Conservation (phyloP, 2,888 invertebrate genomes). For the Drosophila recens region DNA sequence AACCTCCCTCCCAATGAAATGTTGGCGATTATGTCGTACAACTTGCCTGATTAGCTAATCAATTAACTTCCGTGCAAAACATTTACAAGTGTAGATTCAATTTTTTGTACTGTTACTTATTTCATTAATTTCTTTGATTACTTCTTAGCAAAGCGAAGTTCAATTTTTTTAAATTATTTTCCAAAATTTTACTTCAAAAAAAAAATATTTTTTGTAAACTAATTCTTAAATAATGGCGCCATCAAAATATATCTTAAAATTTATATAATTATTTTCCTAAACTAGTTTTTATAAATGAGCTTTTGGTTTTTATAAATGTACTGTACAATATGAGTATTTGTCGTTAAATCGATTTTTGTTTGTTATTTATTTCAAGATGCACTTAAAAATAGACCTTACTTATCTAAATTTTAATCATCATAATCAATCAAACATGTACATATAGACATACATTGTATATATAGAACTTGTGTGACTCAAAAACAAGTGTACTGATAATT, state of each 20-base stretch:
- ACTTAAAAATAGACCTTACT: conserved; percentile 11
- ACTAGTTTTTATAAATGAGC: too few species aligned
- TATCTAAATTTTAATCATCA: conserved; percentile 28
- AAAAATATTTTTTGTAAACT: too few species aligned
- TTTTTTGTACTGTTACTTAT: not conserved
- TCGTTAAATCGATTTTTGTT: not conserved
- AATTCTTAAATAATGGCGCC: too few species aligned
- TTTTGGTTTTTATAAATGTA: too few species aligned
- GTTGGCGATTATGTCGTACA: not conserved
- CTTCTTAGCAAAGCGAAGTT: too few species aligned
- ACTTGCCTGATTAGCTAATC: conserved; percentile 1
- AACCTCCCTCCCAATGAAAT: conserved; percentile 4
- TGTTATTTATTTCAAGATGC: conserved; percentile 4
- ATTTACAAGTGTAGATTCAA: not conserved
- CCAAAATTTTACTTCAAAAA: too few species aligned
- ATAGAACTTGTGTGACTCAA: not conserved
- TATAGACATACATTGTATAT: not conserved
- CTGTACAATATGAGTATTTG: too few species aligned
- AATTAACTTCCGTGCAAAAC: conserved; percentile 12
- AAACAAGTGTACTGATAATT: conserved; percentile 36
- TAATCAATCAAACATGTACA: not conserved
- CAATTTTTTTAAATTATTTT: too few species aligned
- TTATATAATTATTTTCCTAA: too few species aligned
- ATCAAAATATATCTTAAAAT: too few species aligned
- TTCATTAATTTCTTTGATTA: conserved; percentile 1